Evolutionary conservation across 2,888 invertebrate genomes (phyloP).

Genomic region (Gastracanthus pulcherrimus): DNA sequence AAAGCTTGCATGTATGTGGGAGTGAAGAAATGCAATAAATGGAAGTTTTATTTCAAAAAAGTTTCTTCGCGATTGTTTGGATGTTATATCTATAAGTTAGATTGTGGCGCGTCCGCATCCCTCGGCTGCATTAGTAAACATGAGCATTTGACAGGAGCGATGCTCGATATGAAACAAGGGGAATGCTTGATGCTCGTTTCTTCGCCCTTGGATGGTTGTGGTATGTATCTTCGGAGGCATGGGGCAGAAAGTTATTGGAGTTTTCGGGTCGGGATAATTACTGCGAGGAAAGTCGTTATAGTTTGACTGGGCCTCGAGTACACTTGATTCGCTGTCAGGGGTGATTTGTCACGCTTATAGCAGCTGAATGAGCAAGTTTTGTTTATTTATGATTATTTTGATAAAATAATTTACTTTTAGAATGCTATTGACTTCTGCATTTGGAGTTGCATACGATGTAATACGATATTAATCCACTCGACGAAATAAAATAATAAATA

Average conservation of each 20-base stretch:
- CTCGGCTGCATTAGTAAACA: slow-evolving; percentile 48
- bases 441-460: too few relatives aligned
- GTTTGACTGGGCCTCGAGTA: background rate
- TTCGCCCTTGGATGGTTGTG: background rate
- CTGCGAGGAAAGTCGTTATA: background rate
- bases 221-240: background rate
- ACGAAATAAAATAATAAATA: too few relatives aligned
- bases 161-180: slow-evolving; percentile 3
- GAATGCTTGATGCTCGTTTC: background rate
- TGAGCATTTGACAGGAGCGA: slow-evolving; percentile 30
- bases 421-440: background rate
- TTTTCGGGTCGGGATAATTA: slow-evolving; percentile 21
- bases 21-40: background rate
- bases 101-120: background rate
- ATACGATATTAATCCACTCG: too few relatives aligned
- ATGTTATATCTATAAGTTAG: slow-evolving; percentile 30
- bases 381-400: background rate
- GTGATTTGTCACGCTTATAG: background rate
- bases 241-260: slow-evolving; percentile 12
- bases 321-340: slow-evolving; percentile 4
- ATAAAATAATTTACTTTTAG: background rate
- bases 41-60: slow-evolving; percentile 5
- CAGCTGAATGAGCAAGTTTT: background rate
- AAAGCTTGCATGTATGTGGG: background rate
- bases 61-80: slow-evolving; percentile 21